Evolutionary conservation across 1,140 invertebrate species (phyloP), one percentile per base, ranked within the genome.

Genomic region (Zaprionus lachaisei): DNA sequence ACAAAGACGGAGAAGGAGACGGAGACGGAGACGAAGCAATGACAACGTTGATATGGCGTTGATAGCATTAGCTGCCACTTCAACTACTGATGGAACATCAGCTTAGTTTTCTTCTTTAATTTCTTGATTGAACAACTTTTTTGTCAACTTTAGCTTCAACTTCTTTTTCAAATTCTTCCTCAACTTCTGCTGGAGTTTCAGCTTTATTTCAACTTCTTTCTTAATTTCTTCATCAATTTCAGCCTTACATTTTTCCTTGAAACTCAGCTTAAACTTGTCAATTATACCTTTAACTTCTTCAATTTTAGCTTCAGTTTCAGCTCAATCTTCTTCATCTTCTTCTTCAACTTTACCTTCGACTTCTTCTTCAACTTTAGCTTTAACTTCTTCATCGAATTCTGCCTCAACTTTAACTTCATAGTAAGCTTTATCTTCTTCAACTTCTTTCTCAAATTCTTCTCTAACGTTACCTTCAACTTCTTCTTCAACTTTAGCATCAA

Each of bases 1-100:
- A 34, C 31, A 34, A 34, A 34, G 31, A 34, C 28, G 0, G 51
- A 79, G 28, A 7, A 6, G 28, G 28, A 6, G 28, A 1, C 0
- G 28, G 7, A 28, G 26, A 28, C 51, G 58, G 71, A 79, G 68
- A 78, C 58, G 74, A 85, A 65, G 66, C 75, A 51, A 79, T 60
- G 65, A 54, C 60, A 58, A 26, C 51, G 69, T 57, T 57, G 51
- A 63, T 34, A 63, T 47, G 38, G 22, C 41, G 28, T 41, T 44
- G 71, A 74, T 74, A 74, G 67, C 49, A 34, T 74, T 56, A 55
- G 62, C 47, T 24, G 17, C 20, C 9, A 51, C 47, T 51, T 51
- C 47, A 57, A 26, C 20, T 58, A n/a, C n/a, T 17, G 7, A 47
- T 2, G 17, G n/a, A 17, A 47, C 41, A 47, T 17, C 41, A 47